Percentiles rank a stretch among this genome's conserved stretches.
phyloP scores from a whole-genome alignment of 2,113 vertebrate genomes.

The Heptranchias perlo region DNA sequence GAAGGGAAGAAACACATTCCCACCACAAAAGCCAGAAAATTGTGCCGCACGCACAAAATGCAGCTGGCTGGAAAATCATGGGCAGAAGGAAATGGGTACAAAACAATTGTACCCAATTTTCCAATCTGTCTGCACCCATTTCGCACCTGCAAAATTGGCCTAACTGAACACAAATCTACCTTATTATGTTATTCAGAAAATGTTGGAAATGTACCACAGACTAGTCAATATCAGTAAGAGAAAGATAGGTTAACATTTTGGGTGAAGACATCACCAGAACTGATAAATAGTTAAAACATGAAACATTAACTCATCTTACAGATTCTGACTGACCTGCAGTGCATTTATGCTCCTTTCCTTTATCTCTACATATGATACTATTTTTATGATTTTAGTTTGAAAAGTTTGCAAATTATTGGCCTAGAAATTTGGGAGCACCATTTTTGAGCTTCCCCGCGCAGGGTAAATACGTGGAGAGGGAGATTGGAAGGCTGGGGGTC shows the following conservation, averaged over 20 bases:
- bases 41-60: not conserved
- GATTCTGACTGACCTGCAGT: not conserved
- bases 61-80: not conserved
- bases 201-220: conserved; percentile 14
- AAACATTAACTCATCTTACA: not conserved
- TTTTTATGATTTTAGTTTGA: not conserved
- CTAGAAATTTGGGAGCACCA: no score
- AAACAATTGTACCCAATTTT: not conserved
- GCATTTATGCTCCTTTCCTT: not conserved
- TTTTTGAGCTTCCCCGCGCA: no score
- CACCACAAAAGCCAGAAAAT: not conserved
- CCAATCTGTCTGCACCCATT: not conserved
- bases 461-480: no score
- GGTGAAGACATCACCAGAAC: not conserved
- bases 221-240: conserved; percentile 6
- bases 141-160: not conserved
- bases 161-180: not conserved
- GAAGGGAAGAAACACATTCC: not conserved
- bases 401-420: not conserved
- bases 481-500: no score
- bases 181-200: not conserved
- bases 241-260: not conserved
- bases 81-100: not conserved
- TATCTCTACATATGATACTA: not conserved
- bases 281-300: not conserved